These are phyloP conservation scores for Clavelina lepadiformis DNA, from an alignment of 23 tunicate species.

Conservation along the genomic window DNA sequence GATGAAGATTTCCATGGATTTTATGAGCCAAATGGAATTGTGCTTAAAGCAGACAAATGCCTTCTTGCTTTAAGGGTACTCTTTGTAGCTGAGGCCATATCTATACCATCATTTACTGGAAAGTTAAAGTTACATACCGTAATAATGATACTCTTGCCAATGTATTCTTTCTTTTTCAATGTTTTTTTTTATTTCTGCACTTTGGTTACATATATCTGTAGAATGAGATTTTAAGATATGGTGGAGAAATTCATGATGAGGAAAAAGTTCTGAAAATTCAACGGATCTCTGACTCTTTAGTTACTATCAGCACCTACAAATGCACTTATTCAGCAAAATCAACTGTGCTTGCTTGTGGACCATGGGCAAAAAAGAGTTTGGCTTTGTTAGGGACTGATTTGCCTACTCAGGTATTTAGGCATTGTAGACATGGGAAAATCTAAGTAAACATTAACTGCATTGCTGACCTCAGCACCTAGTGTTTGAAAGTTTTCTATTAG, in stretches of 20 bases:
- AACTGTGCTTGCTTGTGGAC: constrained; percentile 74
- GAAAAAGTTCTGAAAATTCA: constrained; percentile 37
- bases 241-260: constrained; percentile 44
- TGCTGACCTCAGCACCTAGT: too few relatives aligned
- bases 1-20: constrained; percentile 22
- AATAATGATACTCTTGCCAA: not conserved
- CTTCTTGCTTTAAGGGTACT: constrained; percentile 45
- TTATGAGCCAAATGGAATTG: constrained; percentile 49
- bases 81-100: too few relatives aligned
- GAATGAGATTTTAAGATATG: constrained; percentile 30
- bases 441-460: too few relatives aligned
- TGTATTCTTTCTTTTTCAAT: not conserved
- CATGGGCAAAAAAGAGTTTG: constrained; percentile 44
- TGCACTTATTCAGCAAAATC: constrained; percentile 31
- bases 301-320: constrained; percentile 22
- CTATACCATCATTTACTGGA: not conserved
- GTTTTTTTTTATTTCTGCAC: not conserved
- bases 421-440: too few relatives aligned
- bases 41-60: constrained; percentile 61
- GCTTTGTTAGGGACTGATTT: too few relatives aligned
- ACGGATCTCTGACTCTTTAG: constrained; percentile 8
- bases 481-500: too few relatives aligned
- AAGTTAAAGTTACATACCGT: not conserved
- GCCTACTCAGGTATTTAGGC: too few relatives aligned
- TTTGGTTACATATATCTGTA: not conserved